Evolutionary conservation across 1,140 invertebrate species (phyloP), one percentile per base, ranked within the genome.

Genomic region (Lepidurus couesii): DNA sequence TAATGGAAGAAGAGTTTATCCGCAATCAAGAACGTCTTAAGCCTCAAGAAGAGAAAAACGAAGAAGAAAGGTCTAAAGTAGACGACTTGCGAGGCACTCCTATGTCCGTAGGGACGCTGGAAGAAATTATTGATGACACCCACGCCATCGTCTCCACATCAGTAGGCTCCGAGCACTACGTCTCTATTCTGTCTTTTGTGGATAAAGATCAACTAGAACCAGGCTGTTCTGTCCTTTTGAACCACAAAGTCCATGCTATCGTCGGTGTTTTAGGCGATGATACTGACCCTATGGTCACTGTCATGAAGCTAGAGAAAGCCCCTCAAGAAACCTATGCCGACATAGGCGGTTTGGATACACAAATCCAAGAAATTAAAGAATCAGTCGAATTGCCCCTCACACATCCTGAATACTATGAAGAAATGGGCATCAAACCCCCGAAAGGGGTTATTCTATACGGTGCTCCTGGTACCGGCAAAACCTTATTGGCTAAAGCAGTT

Each of bases 281-380:
- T 84, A 98, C 97, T n/a, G 98, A 99, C 88, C 98, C 98, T 16
- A 99, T 99, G 98, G 98, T 99, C 1, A 99, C 97, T 44, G 98
- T 99, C 0, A 99, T 99, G 98, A 99, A 99, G 86, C 85, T 99
- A 47, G 98, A 99, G 84, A 99, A 99, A 84, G 98, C 98, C 34
- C 98, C 98, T 11, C 96, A 99, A 86, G 98, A 99, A 87, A 99
- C 98, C 0, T 99, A 99, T 85, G 98, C 98, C 21, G 98, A 99
- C 87, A 99, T 99, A 86, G 98, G 98, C 84, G 98, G 97, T 74
- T 87, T 99, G n/a, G 98, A 99, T 85, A 96, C 95, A 75, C 98
- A 99, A 87, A 99, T 99, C 86, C 98, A 99, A 86, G 98, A 99
- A 89, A 99, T 98, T 76, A 97, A 99, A 87, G 98, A 99, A 87